phyloP scores from a whole-genome alignment of 2,113 vertebrate species.

The Gymnorhina tibicen region DNA sequence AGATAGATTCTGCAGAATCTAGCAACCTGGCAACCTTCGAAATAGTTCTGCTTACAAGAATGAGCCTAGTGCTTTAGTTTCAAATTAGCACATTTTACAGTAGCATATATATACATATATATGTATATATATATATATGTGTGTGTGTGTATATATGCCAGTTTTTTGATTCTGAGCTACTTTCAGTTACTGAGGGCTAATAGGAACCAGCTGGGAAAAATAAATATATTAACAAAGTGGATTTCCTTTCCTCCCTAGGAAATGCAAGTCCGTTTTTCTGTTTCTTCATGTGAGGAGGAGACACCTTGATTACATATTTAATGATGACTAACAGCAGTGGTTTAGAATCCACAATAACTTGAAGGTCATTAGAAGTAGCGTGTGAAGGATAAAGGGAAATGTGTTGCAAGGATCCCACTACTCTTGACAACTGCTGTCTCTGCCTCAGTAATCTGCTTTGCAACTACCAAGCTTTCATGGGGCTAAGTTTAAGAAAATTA shows the following conservation, averaged over 20 bases:
- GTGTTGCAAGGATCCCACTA: slow-evolving; percentile 7
- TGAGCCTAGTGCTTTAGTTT: slow-evolving; percentile 11
- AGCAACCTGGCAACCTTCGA: background rate
- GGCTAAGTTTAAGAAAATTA: slow-evolving; percentile 22
- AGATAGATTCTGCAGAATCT: background rate
- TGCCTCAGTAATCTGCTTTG: slow-evolving; percentile 41
- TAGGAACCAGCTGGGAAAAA: slow-evolving; percentile 30
- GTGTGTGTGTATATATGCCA: background rate
- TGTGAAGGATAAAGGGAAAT: slow-evolving; percentile 57
- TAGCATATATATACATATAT: background rate
- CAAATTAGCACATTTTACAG: slow-evolving; percentile 49
- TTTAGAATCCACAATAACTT: slow-evolving; percentile 67
- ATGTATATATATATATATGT: background rate
- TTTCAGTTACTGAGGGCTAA: slow-evolving; percentile 46
- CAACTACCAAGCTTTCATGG: slow-evolving; percentile 6
- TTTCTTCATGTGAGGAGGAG: slow-evolving; percentile 52
- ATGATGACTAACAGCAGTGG: slow-evolving; percentile 54
- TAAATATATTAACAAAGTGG: slow-evolving; percentile 21
- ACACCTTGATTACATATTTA: slow-evolving; percentile 70
- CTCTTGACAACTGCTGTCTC: slow-evolving; percentile 30
- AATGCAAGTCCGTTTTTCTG: slow-evolving; percentile 41
- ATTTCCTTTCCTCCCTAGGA: slow-evolving; percentile 51
- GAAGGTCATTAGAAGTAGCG: slow-evolving; percentile 62
- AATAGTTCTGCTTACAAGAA: background rate
- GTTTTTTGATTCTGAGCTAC: slow-evolving; percentile 47